A percentile compares a stretch with the other conserved stretches of the same genome.
Evolutionary conservation across 2,888 invertebrate species (phyloP).

Genomic region (Apamea crenata): DNA sequence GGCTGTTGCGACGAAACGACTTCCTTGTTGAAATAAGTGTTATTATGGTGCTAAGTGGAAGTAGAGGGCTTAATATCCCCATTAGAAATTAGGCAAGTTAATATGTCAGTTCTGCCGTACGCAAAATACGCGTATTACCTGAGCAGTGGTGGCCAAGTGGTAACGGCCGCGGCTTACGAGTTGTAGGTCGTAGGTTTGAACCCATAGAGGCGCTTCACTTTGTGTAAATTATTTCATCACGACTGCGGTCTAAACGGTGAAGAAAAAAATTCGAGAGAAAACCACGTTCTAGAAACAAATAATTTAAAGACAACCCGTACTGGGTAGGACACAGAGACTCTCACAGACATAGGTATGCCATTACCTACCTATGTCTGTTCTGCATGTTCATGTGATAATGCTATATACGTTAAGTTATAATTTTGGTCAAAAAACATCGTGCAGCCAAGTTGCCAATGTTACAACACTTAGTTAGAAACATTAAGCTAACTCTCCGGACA

Average conservation of each 20-base stretch:
- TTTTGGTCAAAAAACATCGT: background rate
- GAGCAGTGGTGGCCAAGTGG: no score
- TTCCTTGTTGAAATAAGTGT: conserved; percentile 16
- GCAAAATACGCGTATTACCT: background rate
- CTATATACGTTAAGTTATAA: background rate
- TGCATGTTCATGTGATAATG: background rate
- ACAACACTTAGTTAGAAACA: background rate
- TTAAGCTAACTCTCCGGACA: no score
- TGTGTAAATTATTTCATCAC: no score
- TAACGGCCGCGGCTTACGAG: no score
- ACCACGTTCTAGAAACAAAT: no score
- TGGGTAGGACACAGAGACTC: no score
- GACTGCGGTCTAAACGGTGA: no score
- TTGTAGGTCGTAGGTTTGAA: no score
- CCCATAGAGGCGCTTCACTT: no score
- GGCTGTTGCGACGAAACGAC: conserved; percentile 35
- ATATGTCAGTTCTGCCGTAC: background rate
- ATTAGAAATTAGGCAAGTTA: background rate
- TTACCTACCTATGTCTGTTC: background rate
- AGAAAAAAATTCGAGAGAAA: no score
- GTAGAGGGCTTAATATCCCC: background rate
- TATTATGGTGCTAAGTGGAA: background rate
- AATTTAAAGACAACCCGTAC: no score
- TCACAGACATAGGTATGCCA: no score
- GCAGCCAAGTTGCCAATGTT: background rate